phyloP scores from a whole-genome alignment of 2,888 invertebrate species.

The Antitype chi region DNA sequence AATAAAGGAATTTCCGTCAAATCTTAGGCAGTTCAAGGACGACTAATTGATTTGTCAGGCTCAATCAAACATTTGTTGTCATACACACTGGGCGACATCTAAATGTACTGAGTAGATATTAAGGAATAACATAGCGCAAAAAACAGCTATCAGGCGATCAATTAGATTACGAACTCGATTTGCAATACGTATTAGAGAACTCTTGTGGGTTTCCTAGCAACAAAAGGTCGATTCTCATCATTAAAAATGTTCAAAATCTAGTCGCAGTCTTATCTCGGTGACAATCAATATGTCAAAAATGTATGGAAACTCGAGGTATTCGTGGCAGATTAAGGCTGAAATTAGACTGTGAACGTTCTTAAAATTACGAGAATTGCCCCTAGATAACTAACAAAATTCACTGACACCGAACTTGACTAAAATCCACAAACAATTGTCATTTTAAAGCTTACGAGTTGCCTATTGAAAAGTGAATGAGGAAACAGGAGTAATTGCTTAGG shows the following conservation, averaged over 20 bases:
- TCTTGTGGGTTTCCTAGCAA: not conserved
- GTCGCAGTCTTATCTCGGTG: too few species aligned
- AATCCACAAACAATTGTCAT: not conserved
- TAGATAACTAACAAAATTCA: too few species aligned
- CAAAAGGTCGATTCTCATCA: too few species aligned
- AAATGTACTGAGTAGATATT: not conserved
- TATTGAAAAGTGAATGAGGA: not conserved
- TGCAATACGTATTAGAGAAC: not conserved
- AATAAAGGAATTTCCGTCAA: not conserved
- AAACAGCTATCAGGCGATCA: not conserved
- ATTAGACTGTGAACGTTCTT: too few species aligned
- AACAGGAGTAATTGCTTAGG: not conserved
- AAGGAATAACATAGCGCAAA: not conserved
- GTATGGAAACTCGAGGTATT: too few species aligned
- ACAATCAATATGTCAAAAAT: too few species aligned
- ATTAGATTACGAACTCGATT: not conserved
- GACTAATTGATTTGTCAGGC: not conserved
- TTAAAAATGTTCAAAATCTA: too few species aligned
- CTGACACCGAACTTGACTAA: too few species aligned
- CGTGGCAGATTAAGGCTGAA: too few species aligned
- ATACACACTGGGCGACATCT: not conserved
- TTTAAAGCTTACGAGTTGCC: not conserved
- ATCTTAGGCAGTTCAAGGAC: not conserved
- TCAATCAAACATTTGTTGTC: not conserved
- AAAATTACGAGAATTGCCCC: too few species aligned